Evolutionary conservation across 2,888 invertebrate species (phyloP), one percentile per base, ranked within the genome.

Genomic region (Serripes groenlandicus): DNA sequence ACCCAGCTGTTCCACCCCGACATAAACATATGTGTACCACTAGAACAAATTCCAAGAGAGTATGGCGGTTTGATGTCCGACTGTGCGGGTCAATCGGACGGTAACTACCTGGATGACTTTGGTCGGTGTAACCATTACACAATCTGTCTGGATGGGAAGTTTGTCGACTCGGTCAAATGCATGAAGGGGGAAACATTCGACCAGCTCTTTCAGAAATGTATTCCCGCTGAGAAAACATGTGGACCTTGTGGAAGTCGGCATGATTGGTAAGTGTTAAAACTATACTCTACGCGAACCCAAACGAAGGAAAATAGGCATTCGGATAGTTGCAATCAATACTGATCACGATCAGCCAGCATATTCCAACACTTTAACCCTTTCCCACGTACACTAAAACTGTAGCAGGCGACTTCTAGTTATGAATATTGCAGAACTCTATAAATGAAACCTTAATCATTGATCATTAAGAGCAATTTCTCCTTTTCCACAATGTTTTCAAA

Each of bases 41-140:
- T 84, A 3, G 81, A 83, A 1, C 62, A 69, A 23, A 88, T 90
- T 7, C 89, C 89, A 21, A 85, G 82, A 60, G 87, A 87, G 0
- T 89, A 87, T 37, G 91, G 91, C 0, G 90, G 90, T 62, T 76
- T 76, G 62, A 85, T 84, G 75, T 85, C 81, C 11, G 81, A 81
- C 69, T 90, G 90, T 75, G 60, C 34, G 0, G 69, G 73, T 2
- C 81, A 81, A 56, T 30, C 54, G 0, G 87, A 90, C 76, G 90
- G 90, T 0, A 72, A 82, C 60, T 87, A 88, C 52, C 78, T 83
- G 26, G 91, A 91, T 58, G 81, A 85, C 7, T 86, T 85, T 34
- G 90, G 90, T 0, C 81, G 89, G 18, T 91, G 91, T 73, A 81
- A 88, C 30, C 88, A 90, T 54, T 91, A 88, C 75, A 83, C 88